phyloP scores from a whole-genome alignment of 2,797 vertebrate genomes.

The Periparus ater region DNA sequence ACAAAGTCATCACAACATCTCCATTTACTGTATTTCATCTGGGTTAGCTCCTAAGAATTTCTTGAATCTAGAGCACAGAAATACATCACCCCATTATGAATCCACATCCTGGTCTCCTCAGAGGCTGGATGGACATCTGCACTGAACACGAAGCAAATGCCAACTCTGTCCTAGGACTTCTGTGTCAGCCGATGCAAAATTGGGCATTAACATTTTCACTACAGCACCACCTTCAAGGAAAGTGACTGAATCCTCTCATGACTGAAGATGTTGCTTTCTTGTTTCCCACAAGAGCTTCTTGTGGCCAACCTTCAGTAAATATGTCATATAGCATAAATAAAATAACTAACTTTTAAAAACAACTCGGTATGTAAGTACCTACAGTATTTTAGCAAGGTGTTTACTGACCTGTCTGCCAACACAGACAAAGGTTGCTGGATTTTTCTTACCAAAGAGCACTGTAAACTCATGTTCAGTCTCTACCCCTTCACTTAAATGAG shows the following conservation, averaged over 20 bases:
- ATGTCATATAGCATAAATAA: background rate
- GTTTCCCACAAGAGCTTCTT: slow-evolving; percentile 47
- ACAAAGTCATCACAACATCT: slow-evolving; percentile 3
- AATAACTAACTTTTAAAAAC: slow-evolving; percentile 32
- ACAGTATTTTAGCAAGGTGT: background rate
- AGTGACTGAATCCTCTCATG: slow-evolving; percentile 42
- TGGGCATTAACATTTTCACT: slow-evolving; percentile 55
- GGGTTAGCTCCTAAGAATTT: background rate
- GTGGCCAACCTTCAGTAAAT: slow-evolving; percentile 31
- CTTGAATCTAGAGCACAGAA: slow-evolving; percentile 15
- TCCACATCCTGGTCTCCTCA: slow-evolving; percentile 58
- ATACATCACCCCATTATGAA: slow-evolving; percentile 71
- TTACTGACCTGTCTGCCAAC: slow-evolving; percentile 21
- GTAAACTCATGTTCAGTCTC: slow-evolving; percentile 31
- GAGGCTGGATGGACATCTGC: slow-evolving; percentile 8
- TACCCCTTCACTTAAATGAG: slow-evolving; percentile 16
- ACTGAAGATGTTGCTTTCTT: slow-evolving; percentile 12
- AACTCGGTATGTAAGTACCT: background rate
- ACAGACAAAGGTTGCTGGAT: background rate
- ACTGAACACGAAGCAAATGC: slow-evolving; percentile 10
- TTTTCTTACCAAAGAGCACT: slow-evolving; percentile 30
- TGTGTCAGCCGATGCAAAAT: slow-evolving; percentile 24
- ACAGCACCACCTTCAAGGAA: slow-evolving; percentile 62
- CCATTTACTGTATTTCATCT: background rate
- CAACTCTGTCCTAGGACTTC: slow-evolving; percentile 53